A percentile compares a stretch with the other conserved stretches of the same genome.
These are phyloP conservation scores for Ictalurus punctatus DNA, from an alignment of 2,113 vertebrate species.

Conservation along the genomic window DNA sequence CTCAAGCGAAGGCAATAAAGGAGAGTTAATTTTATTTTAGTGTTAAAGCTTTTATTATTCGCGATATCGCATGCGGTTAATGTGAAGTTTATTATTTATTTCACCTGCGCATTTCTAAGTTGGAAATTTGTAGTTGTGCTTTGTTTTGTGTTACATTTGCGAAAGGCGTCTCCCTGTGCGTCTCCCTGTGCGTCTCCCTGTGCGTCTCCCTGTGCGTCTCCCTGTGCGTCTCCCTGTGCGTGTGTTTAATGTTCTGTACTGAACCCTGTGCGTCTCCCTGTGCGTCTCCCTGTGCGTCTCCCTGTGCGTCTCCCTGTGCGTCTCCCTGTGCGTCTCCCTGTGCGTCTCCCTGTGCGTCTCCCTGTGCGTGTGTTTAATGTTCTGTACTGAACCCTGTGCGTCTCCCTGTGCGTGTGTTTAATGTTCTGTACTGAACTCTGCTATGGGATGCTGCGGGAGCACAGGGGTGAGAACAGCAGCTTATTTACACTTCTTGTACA, in stretches of 20 bases:
- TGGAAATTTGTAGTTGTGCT: not conserved
- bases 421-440: not conserved
- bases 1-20: too few species aligned
- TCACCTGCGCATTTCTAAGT: not conserved
- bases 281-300: not conserved
- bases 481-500: not conserved
- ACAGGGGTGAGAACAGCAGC: constrained; percentile 46
- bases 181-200: not conserved
- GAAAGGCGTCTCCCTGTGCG: constrained; percentile 6
- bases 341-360: not conserved
- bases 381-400: not conserved
- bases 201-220: not conserved
- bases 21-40: not conserved
- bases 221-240: not conserved
- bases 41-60: too few species aligned
- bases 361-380: not conserved
- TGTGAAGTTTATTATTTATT: not conserved
- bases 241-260: not conserved
- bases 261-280: not conserved
- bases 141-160: not conserved
- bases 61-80: not conserved
- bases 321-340: not conserved
- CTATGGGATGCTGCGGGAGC: constrained; percentile 60
- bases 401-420: not conserved
- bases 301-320: not conserved